These are phyloP conservation scores for Drosophila bunnanda DNA, from an alignment of 2,888 invertebrate species.

Conservation along the genomic window DNA sequence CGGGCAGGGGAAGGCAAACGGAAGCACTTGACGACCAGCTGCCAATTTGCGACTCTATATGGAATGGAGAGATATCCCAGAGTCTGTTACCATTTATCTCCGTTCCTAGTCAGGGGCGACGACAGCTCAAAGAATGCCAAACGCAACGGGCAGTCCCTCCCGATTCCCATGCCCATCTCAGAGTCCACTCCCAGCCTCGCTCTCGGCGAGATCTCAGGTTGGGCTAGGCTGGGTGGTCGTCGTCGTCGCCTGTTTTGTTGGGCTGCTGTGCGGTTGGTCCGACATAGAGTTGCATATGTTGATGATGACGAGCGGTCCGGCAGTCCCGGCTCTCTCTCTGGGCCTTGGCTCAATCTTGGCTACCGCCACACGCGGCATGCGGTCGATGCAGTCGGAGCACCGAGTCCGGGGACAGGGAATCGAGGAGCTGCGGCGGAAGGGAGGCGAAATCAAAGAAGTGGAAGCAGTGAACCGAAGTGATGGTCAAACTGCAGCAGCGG, in stretches of 20 bases:
- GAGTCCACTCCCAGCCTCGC: conserved; percentile 8
- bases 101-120: conserved; percentile 72
- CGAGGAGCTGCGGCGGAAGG: conserved; percentile 34
- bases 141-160: conserved; percentile 66
- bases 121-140: conserved; percentile 79
- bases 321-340: conserved; percentile 28
- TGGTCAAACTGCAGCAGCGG: conserved; percentile 75
- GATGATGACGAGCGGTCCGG: conserved; percentile 61
- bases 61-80: conserved; percentile 36
- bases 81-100: conserved; percentile 49
- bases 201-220: conserved; percentile 41
- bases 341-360: conserved; percentile 45
- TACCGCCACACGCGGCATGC: conserved; percentile 79
- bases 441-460: conserved; percentile 40
- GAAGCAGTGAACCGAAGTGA: conserved; percentile 61
- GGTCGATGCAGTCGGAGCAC: conserved; percentile 54
- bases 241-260: conserved; percentile 51
- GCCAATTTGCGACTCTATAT: conserved; percentile 64
- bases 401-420: conserved; percentile 21
- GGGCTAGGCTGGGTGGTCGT: conserved; percentile 62
- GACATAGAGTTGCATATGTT: conserved; percentile 62
- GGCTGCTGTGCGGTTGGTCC: conserved; percentile 56
- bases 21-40: conserved; percentile 79
- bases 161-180: conserved; percentile 23
- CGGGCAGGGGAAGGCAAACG: conserved; percentile 53